A percentile compares a stretch with the other conserved stretches of the same genome.
Conservation (phyloP, 2,888 invertebrate species). For the Rhodophaea formosa region DNA sequence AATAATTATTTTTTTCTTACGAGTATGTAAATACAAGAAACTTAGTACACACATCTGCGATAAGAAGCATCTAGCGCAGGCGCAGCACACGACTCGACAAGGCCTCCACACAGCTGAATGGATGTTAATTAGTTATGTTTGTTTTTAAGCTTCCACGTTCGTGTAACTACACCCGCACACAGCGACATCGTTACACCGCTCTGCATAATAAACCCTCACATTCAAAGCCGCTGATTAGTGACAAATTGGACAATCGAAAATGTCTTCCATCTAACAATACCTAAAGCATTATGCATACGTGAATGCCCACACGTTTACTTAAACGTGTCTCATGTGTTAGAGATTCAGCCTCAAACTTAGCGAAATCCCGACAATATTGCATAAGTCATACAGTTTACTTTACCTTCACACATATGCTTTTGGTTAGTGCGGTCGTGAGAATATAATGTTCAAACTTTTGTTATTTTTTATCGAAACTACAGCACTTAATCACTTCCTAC, state of each 20-base stretch:
- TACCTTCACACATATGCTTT: constrained; percentile 54
- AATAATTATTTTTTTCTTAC: constrained; percentile 9
- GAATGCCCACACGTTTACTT: constrained; percentile 30
- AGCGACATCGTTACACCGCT: constrained; percentile 29
- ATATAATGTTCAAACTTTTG: constrained; percentile 63
- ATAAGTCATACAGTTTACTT: constrained; percentile 39
- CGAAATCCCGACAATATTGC: constrained; percentile 34
- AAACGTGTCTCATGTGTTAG: constrained; percentile 32
- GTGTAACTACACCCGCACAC: constrained; percentile 41
- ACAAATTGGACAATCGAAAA: constrained; percentile 38
- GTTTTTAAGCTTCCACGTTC: constrained; percentile 62
- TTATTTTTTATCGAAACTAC: constrained; percentile 64
- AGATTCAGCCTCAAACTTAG: constrained; percentile 8
- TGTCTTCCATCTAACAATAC: constrained; percentile 28
- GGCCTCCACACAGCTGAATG: constrained; percentile 72
- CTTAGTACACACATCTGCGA: constrained; percentile 52
- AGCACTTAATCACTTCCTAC: constrained; percentile 77
- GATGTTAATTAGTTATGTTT: constrained; percentile 74
- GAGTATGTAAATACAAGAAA: constrained; percentile 36
- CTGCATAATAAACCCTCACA: constrained; percentile 49
- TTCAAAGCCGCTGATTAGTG: constrained; percentile 52
- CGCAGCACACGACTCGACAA: constrained; percentile 51
- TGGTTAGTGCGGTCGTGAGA: constrained; percentile 62
- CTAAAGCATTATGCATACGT: constrained; percentile 22
- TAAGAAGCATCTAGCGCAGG: constrained; percentile 51